These are phyloP conservation scores for Phaonia tiefii DNA, from an alignment of 2,888 invertebrate genomes.

Conservation along the genomic window DNA sequence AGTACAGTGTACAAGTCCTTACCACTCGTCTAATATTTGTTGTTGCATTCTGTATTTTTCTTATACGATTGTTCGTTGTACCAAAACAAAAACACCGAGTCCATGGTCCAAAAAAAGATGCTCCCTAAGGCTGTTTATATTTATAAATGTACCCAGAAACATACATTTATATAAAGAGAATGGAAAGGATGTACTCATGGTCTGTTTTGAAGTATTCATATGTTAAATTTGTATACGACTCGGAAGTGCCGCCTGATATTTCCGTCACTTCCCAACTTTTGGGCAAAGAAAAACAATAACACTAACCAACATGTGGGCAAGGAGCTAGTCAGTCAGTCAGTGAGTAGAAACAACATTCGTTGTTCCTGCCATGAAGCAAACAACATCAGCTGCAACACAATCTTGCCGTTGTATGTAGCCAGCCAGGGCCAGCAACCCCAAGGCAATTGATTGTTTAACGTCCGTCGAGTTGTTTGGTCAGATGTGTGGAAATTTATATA, in stretches of 20 bases:
- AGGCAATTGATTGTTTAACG: constrained; percentile 6
- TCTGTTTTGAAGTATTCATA: constrained; percentile 13
- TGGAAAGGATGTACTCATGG: constrained; percentile 14
- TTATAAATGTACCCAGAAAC: too few species aligned
- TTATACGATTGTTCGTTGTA: too few species aligned
- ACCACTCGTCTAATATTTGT: too few species aligned
- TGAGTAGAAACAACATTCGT: too few species aligned
- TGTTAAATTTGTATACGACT: neutral
- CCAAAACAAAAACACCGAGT: neutral
- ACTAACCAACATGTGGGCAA: neutral
- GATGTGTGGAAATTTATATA: constrained; percentile 14
- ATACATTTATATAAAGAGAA: neutral
- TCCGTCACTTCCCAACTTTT: constrained; percentile 15
- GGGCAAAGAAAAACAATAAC: constrained; percentile 6
- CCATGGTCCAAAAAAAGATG: too few species aligned
- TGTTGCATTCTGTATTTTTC: too few species aligned
- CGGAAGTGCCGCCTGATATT: neutral
- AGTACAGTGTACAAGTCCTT: too few species aligned
- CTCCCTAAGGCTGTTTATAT: too few species aligned
- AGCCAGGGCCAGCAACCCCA: neutral
- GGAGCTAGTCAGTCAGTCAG: too few species aligned
- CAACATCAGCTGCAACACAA: too few species aligned
- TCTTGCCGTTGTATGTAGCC: too few species aligned
- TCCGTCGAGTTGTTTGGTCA: constrained; percentile 11
- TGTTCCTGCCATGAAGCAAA: too few species aligned